Evolutionary conservation across 2,797 vertebrate species (phyloP).

Genomic region (Pipistrellus kuhlii): DNA sequence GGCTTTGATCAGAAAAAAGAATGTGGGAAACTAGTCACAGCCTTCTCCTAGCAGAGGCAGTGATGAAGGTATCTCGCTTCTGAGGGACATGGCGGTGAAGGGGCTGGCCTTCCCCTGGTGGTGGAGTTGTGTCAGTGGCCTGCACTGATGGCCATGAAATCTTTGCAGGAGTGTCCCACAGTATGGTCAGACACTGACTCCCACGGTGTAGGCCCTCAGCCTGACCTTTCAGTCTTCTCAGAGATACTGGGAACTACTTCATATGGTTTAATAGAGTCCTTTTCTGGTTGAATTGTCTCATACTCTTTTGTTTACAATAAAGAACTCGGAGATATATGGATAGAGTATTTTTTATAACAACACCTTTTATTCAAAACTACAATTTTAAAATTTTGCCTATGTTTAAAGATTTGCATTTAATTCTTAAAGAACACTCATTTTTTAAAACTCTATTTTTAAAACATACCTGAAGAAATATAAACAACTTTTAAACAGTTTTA

Average conservation of each 20-base stretch:
- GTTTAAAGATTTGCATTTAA: neutral
- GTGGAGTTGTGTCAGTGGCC: too few species aligned
- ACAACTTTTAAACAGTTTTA: conserved; percentile 21
- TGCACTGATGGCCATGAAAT: rapidly evolving
- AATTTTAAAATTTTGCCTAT: conserved; percentile 14
- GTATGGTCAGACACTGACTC: neutral
- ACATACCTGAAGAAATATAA: conserved; percentile 1
- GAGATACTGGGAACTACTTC: neutral
- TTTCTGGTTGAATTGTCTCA: conserved; percentile 21
- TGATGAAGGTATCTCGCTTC: neutral
- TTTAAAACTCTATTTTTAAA: conserved; percentile 37
- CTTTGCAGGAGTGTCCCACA: rapidly evolving
- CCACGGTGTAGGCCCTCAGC: neutral
- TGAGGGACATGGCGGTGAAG: neutral
- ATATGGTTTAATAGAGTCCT: neutral
- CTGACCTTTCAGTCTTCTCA: neutral
- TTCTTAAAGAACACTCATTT: conserved; percentile 23
- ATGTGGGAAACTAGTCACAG: neutral
- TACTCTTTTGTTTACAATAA: neutral
- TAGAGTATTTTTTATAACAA: neutral
- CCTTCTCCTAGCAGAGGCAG: neutral
- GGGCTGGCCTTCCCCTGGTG: neutral
- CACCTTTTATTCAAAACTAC: neutral
- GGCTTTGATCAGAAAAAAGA: neutral
- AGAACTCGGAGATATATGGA: neutral